Percentiles rank a stretch among this genome's conserved stretches.
Conservation (phyloP, 2,797 vertebrate species). For the Todus mexicanus region DNA sequence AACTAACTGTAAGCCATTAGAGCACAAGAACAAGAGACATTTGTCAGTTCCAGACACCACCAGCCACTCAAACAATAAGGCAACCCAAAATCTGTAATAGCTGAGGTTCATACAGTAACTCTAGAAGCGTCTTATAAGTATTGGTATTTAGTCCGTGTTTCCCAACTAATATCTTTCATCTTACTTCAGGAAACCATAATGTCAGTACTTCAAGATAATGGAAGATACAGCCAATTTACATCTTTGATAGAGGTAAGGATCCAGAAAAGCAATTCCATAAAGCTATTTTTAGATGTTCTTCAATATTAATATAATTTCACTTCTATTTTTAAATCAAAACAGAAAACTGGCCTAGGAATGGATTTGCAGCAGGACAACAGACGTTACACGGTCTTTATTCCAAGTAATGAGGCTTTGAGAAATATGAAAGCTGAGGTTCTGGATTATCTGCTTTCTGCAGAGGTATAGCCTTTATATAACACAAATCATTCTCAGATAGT, state of each 20-base stretch:
- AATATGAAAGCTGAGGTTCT: slow-evolving; percentile 76
- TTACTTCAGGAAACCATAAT: slow-evolving; percentile 84
- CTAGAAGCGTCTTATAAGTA: background rate
- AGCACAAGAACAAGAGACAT: background rate
- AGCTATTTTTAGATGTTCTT: background rate
- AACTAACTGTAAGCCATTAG: background rate
- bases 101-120: background rate
- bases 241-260: slow-evolving; percentile 82
- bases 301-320: background rate
- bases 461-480: slow-evolving; percentile 72
- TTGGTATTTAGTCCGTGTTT: background rate
- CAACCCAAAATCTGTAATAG: background rate
- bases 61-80: background rate
- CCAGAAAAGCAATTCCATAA: background rate
- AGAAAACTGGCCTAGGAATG: slow-evolving; percentile 78
- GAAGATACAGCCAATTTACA: slow-evolving; percentile 81
- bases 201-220: slow-evolving; percentile 81
- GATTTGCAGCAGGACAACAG: slow-evolving; percentile 75
- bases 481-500: background rate
- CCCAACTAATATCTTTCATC: background rate
- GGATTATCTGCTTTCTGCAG: slow-evolving; percentile 79
- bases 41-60: background rate
- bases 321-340: slow-evolving; percentile 23
- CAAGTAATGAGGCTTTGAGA: slow-evolving; percentile 78
- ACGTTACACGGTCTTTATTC: slow-evolving; percentile 85